Base-by-base conservation (phyloP, 2,797 vertebrate species). In the Aphelocoma californica region DNA sequence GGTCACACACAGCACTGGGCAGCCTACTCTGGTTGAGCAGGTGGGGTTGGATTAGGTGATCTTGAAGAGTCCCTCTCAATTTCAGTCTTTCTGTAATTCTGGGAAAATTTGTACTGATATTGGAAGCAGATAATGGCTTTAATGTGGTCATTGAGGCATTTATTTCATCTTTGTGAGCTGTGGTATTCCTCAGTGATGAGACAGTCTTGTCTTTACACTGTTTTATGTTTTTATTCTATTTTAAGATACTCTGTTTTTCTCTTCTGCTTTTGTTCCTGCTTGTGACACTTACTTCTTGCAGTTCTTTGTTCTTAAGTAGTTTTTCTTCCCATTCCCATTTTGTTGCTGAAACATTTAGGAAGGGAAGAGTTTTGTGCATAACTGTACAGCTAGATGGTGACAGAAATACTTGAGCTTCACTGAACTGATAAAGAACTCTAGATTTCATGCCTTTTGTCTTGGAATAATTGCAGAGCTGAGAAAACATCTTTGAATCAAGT, bases 381-480 rank as follows among this genome's bases (percentile, higher is more conserved):
- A 51, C 29, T 50, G 10, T 69, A 44, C 32, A 57, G 25, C 26
- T 36, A 38, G 14, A 26, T 69, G 28, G 15, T 11, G 16, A 28
- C 31, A 70, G 56, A 79, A 85, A 28, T 44, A 47, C 24, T 81
- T 69, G 17, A 18, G 25, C 61, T 92, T 84, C 34, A 36, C 19
- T 47, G 42, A 71, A n/a, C 17, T 19, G 31, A 78, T 32, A 36
- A 88, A 44, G 13, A 81, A 11, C 15, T 62, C 20, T 45, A 79
- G 28, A 53, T 70, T 74, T 90, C 28, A 12, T 47, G 20, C n/a
- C 26, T 94, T 88, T 88, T 88, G 34, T 80, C 53, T 90, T 74
- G 10, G 19, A 86, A 31, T 86, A 80, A 51, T 53, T 93, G 17
- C 18, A 38, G 38, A 69, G 31, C 69, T 86, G 65, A 71, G 58